Evolutionary conservation across 2,797 vertebrate species (phyloP).

Genomic region (Cephalopachus bancanus): DNA sequence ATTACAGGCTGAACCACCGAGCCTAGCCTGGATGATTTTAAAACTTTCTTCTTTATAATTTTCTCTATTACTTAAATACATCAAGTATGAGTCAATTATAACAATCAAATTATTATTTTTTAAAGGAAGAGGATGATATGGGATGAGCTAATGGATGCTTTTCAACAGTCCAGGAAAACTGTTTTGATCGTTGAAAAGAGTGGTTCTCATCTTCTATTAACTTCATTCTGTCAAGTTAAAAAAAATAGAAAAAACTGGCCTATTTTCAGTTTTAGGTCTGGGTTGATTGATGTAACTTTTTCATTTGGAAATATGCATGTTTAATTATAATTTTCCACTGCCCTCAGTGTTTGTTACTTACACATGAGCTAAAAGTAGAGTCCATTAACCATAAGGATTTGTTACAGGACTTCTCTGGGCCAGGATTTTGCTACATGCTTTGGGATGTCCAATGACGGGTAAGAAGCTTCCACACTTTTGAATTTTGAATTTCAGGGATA

Average conservation of each 20-base stretch:
- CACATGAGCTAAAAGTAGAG: conserved; percentile 60
- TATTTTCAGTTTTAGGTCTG: conserved; percentile 50
- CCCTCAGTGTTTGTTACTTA: conserved; percentile 63
- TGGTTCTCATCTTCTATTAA: conserved; percentile 12
- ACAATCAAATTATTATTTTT: conserved; percentile 75
- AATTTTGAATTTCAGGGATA: conserved; percentile 9
- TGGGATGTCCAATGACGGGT: neutral
- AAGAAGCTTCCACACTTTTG: neutral
- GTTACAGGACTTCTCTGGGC: conserved; percentile 34
- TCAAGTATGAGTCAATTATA: conserved; percentile 68
- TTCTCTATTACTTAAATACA: conserved; percentile 57
- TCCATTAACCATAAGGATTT: conserved; percentile 55
- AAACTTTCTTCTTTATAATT: conserved; percentile 31
- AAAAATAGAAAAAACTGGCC: conserved; percentile 23
- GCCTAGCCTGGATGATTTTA: neutral
- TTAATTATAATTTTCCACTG: conserved; percentile 75
- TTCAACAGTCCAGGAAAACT: conserved; percentile 56
- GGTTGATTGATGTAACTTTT: conserved; percentile 69
- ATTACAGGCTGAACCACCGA: too few species aligned
- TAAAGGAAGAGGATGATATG: conserved; percentile 39
- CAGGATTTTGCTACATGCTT: neutral
- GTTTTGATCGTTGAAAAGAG: conserved; percentile 56
- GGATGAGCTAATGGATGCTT: conserved; percentile 67
- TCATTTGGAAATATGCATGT: conserved; percentile 72
- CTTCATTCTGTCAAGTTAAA: conserved; percentile 63